Evolutionary conservation across 2,113 vertebrate genomes (phyloP), one percentile per base, ranked within the genome.

Genomic region (Brienomyrus longianalis): DNA sequence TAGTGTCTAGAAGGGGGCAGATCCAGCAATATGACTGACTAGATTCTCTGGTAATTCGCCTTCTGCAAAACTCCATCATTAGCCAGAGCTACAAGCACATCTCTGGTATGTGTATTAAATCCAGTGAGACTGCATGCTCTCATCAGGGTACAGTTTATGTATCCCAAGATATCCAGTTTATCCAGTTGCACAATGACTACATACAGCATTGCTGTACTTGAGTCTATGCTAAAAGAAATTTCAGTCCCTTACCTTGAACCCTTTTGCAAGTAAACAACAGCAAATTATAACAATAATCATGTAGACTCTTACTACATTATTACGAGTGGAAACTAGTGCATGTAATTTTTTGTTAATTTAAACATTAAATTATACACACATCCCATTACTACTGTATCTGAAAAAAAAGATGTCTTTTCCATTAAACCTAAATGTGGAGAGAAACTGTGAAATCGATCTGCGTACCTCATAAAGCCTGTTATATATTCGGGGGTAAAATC

Each of bases 251-350:
- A 43, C 15, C 74, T 80, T 39, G 35, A 80, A 43, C 13, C 74
- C 93, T 95, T 94, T 94, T 94, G 47, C 45, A 50, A 85, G n/a
- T 84, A 84, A 84, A 84, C 48, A 10, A 27, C 45, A 47, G 1
- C 45, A 86, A 50, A 50, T 51, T 51, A 48, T 86, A 8, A 31
- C 83, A 13, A 51, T 86, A 48, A 84, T 13, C 27, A 70, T 70
- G 10, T 31, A 70, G 10, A 70, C 0, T 66, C n/a, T 70, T 70
- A 70, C 62, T 11, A 70, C 1, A 31, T 31, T 4, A 70, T 31
- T 13, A 70, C n/a, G 0, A 70, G 10, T 27, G 31, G 11, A 31
- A 66, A 66, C n/a, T 62, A 62, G 23, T 27, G 54, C 5, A 59
- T 2, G 21, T 66, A 9, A 66, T 31, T 19, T 66, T 27, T 19